Evolutionary conservation across 2,797 vertebrate genomes (phyloP).

Genomic region (Gorsachius magnificus): DNA sequence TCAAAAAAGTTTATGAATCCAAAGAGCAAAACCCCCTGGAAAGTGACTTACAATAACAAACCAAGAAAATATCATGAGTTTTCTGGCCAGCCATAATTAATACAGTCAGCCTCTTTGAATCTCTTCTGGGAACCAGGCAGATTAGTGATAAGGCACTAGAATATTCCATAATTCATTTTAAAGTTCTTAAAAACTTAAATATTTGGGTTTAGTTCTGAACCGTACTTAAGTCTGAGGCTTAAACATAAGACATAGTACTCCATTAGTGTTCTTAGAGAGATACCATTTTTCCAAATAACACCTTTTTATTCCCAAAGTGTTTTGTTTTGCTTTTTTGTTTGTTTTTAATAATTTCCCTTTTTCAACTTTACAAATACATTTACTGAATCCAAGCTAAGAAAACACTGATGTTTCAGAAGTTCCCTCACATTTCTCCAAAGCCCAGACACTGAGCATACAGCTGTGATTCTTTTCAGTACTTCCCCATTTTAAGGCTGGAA

Average conservation of each 20-base stretch:
- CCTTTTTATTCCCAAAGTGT: background rate
- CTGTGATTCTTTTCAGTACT: background rate
- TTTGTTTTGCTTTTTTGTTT: background rate
- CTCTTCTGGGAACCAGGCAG: background rate
- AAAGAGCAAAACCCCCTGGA: background rate
- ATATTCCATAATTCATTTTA: background rate
- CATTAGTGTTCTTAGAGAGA: background rate
- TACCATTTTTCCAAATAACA: background rate
- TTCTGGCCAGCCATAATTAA: background rate
- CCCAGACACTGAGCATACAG: background rate
- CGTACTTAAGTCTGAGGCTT: background rate
- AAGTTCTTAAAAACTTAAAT: background rate
- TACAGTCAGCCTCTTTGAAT: background rate
- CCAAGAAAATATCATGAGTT: background rate
- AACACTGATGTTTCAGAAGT: background rate
- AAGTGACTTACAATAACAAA: background rate
- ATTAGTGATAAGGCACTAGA: background rate
- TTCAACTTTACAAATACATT: background rate
- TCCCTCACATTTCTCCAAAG: background rate
- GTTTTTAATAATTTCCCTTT: background rate
- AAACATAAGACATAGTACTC: background rate
- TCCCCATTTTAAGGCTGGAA: background rate
- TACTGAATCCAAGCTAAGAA: background rate
- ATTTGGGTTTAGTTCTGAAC: background rate
- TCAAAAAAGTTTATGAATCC: background rate